Base-by-base conservation (phyloP, 2,797 vertebrate species). In the Monodelphis domestica region DNA sequence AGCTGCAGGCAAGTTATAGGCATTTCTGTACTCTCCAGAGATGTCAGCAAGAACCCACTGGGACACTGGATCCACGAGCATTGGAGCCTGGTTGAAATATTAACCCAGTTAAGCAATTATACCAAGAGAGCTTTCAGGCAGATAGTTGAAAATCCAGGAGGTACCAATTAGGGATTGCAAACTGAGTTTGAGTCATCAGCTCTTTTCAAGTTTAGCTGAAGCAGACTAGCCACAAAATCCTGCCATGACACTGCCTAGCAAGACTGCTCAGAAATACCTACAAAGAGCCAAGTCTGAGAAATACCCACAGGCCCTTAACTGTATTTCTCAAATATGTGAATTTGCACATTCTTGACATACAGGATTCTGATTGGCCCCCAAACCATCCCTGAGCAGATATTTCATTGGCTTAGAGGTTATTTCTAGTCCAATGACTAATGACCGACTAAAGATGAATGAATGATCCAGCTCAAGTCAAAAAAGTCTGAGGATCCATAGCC, bases 301-400 rank as follows among this genome's bases (percentile, higher is more conserved):
- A 84, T 50, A 84, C 4, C 38, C 24, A 45, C 17, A 84, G 24
- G 70, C 38, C 84, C 70, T 84, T 78, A 38, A 78, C 38, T 3
- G 3, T 38, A 59, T 33, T 92, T 93, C 57, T 63, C 91, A 38
- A 87, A 15, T 15, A 59, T 54, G 57, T 70, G 53, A 92, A 56
- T 51, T 14, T 17, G 45, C 15, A 87, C 51, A 24, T 91, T 91
- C 88, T 91, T 92, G 21, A 84, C 21, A 84, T 84, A 55, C 30
- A 89, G 90, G 88, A 89, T 90, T 89, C 50, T 50, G 12, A 94
- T n/a, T 53, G 53, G 91, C 15, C 54, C 56, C 15, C 53, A 87
- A 24, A 90, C 53, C 57, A 90, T n/a, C 63, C 53, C 17, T 53
- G 38, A 89, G 51, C 21, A 51, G 63, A 50, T 38, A 29, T 0